Percentiles rank a stretch among this genome's conserved stretches.
Evolutionary conservation across 1,140 invertebrate species (phyloP).

Genomic region (Idris sp.): DNA sequence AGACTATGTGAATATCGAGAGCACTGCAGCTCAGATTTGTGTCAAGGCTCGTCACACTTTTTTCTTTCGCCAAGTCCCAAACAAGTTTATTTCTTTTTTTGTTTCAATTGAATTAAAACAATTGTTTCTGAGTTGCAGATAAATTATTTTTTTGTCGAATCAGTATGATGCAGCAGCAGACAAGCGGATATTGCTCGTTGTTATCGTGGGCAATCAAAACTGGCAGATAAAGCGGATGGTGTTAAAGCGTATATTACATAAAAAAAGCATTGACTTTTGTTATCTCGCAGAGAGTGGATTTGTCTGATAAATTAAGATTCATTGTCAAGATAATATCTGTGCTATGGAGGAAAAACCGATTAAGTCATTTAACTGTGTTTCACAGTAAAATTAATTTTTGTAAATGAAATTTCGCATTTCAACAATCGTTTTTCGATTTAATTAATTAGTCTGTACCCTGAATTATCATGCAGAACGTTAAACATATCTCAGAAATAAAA

Average conservation of each 20-base stretch:
- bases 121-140: slow-evolving; percentile 31
- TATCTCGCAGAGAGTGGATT: slow-evolving; percentile 16
- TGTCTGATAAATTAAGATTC: slow-evolving; percentile 39
- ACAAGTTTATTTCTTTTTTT: too few species aligned
- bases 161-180: slow-evolving; percentile 36
- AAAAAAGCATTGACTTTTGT: slow-evolving; percentile 34
- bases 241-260: slow-evolving; percentile 38
- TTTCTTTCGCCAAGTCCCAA: too few species aligned
- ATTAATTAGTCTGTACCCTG: too few species aligned
- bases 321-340: too few species aligned
- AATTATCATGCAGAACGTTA: too few species aligned
- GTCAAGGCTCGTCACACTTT: slow-evolving; percentile 59
- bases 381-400: too few species aligned
- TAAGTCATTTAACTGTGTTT: too few species aligned
- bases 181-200: slow-evolving; percentile 58
- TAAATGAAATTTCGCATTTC: too few species aligned
- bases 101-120: too few species aligned
- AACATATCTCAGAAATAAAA: too few species aligned
- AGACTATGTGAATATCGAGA: slow-evolving; percentile 31
- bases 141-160: slow-evolving; percentile 43
- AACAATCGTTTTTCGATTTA: too few species aligned
- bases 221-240: slow-evolving; percentile 34
- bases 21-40: slow-evolving; percentile 45
- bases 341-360: too few species aligned
- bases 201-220: slow-evolving; percentile 57